A percentile compares a stretch with the other conserved stretches of the same genome.
Evolutionary conservation across 1,140 invertebrate species (phyloP).

Genomic region (Ladona fulva): DNA sequence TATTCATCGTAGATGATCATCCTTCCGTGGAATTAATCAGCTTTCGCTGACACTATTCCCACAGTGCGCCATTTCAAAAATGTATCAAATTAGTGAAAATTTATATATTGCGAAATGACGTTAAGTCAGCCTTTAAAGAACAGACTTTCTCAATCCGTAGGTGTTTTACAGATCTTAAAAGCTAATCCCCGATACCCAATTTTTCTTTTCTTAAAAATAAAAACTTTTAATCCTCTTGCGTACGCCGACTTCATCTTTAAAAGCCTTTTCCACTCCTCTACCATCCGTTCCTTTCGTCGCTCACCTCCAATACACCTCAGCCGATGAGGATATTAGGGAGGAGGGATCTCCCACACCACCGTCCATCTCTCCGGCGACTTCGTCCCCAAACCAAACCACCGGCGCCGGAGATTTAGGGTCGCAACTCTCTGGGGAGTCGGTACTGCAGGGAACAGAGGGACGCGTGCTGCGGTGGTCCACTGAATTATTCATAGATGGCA

Average conservation of each 20-base stretch:
- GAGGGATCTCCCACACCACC: not conserved
- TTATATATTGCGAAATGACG: too few relatives aligned
- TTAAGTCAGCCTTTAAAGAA: too few relatives aligned
- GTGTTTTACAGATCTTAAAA: too few relatives aligned
- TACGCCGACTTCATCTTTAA: not conserved
- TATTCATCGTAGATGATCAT: too few relatives aligned
- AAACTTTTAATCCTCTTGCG: not conserved
- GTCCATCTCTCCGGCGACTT: not conserved
- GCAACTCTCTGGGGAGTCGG: not conserved
- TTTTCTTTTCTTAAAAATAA: too few relatives aligned
- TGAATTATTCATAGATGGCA: slow-evolving; percentile 3
- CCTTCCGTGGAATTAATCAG: too few relatives aligned
- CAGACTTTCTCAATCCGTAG: too few relatives aligned
- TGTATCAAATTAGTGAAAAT: too few relatives aligned
- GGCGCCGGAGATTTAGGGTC: not conserved
- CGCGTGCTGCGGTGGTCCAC: not conserved
- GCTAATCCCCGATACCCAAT: too few relatives aligned
- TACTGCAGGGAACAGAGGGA: not conserved
- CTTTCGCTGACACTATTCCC: too few relatives aligned
- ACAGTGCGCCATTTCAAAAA: too few relatives aligned
- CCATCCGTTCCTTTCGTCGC: not conserved
- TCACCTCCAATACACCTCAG: not conserved
- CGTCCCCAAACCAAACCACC: not conserved
- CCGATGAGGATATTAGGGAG: not conserved
- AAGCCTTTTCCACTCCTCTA: not conserved